Percentiles rank a stretch among this genome's conserved stretches.
phyloP scores from a whole-genome alignment of 2,888 invertebrate genomes.

The Aleiodes alternator region DNA sequence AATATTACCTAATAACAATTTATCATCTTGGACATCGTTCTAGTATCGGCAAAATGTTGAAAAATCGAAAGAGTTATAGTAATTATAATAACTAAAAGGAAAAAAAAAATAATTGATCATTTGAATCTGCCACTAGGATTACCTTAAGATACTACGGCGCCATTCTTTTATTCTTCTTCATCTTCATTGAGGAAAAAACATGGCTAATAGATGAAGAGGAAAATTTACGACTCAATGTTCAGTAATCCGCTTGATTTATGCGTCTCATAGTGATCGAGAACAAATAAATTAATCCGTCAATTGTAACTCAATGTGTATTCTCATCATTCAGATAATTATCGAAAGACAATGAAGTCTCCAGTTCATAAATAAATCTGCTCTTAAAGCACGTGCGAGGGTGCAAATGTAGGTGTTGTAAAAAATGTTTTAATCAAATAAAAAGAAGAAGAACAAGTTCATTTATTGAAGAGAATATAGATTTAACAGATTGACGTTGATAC shows the following conservation, averaged over 20 bases:
- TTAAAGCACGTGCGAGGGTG: not conserved
- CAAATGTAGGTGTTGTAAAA: no score
- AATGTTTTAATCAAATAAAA: not conserved
- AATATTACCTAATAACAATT: no score
- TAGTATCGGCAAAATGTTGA: no score
- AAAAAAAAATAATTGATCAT: no score
- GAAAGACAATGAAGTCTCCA: not conserved
- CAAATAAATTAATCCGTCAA: not conserved
- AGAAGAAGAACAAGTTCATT: conserved; percentile 3
- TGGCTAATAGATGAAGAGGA: not conserved
- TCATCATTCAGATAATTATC: not conserved
- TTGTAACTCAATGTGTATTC: conserved; percentile 2
- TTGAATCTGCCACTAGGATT: no score
- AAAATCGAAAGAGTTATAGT: no score
- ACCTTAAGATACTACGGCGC: no score
- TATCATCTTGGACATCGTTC: no score
- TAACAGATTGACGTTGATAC: no score
- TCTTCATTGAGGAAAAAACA: conserved; percentile 16
- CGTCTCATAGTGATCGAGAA: conserved; percentile 20
- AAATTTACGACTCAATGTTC: conserved; percentile 13
- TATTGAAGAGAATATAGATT: no score
- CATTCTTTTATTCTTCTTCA: not conserved
- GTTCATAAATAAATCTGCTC: not conserved
- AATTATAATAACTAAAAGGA: no score
- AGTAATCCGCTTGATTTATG: conserved; percentile 22